Conservation (phyloP, 2,888 invertebrate genomes). For the Parapristionchus giblindavisi region DNA sequence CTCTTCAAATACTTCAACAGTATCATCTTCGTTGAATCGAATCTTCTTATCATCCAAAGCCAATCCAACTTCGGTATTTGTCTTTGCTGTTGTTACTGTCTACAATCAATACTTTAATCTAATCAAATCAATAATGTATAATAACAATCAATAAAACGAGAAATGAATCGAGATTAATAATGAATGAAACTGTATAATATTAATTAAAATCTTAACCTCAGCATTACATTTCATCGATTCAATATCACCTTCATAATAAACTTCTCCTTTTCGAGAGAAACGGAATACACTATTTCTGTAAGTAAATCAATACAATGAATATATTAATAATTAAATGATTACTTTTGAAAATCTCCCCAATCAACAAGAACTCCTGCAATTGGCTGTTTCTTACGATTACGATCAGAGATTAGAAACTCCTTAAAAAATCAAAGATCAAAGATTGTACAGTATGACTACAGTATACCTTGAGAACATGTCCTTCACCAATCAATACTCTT, state of each 20-base stretch:
- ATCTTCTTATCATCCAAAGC: constrained; percentile 54
- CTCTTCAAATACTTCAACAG: constrained; percentile 83
- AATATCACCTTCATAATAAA: constrained; percentile 61
- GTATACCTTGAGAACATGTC: constrained; percentile 65
- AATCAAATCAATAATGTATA: background rate
- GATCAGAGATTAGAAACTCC: constrained; percentile 77
- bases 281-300: constrained; percentile 53
- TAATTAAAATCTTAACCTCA: constrained; percentile 42
- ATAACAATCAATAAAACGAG: background rate
- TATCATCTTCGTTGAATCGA: constrained; percentile 76
- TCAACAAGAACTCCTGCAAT: constrained; percentile 66
- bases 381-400: constrained; percentile 78
- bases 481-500: constrained; percentile 81
- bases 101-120: background rate
- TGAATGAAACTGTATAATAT: background rate
- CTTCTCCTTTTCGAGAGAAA: constrained; percentile 48
- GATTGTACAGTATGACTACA: background rate
- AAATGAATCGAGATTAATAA: background rate
- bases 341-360: constrained; percentile 67
- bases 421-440: too few species aligned
- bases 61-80: constrained; percentile 56
- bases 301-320: background rate
- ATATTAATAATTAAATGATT: background rate
- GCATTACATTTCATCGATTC: constrained; percentile 65
- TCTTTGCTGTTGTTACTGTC: constrained; percentile 51